Conservation (phyloP, 2,888 invertebrate genomes). For the Phyllotreta cruciferae region DNA sequence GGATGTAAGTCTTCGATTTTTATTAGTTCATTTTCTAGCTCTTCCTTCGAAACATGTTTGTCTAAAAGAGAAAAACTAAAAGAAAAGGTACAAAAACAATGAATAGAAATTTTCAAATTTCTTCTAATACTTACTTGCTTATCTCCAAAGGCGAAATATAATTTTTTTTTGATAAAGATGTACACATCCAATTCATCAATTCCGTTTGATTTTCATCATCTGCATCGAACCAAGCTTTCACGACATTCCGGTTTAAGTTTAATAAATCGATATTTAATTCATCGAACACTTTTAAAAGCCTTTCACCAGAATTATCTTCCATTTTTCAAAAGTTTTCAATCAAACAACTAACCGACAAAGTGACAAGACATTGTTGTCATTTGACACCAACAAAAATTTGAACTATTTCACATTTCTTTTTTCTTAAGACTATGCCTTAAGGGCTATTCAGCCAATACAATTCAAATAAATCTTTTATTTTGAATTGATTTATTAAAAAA, state of each 20-base stretch:
- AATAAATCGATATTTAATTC: constrained; percentile 45
- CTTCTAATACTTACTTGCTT: constrained; percentile 39
- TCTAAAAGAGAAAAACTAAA: constrained; percentile 41
- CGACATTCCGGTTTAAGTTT: constrained; percentile 46
- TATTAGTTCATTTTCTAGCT: constrained; percentile 40
- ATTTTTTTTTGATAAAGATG: constrained; percentile 47
- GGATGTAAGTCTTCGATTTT: constrained; percentile 44
- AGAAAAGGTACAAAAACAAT: not conserved
- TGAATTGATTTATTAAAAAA: no score
- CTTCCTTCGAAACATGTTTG: constrained; percentile 31
- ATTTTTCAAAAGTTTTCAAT: constrained; percentile 22
- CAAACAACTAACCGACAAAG: no score
- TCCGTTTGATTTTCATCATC: constrained; percentile 47
- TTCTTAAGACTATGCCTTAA: no score
- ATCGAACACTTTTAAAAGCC: constrained; percentile 44
- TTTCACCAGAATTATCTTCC: constrained; percentile 42
- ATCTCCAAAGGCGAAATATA: constrained; percentile 45
- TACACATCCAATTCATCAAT: constrained; percentile 52
- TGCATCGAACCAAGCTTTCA: constrained; percentile 55
- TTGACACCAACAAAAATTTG: no score
- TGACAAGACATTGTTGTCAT: no score
- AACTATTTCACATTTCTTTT: no score
- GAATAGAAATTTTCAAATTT: not conserved
- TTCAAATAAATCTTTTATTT: no score
- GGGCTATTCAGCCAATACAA: no score